These are phyloP conservation scores for Trichomalopsis sarcophagae DNA, from an alignment of 1,140 invertebrate species.

Conservation along the genomic window DNA sequence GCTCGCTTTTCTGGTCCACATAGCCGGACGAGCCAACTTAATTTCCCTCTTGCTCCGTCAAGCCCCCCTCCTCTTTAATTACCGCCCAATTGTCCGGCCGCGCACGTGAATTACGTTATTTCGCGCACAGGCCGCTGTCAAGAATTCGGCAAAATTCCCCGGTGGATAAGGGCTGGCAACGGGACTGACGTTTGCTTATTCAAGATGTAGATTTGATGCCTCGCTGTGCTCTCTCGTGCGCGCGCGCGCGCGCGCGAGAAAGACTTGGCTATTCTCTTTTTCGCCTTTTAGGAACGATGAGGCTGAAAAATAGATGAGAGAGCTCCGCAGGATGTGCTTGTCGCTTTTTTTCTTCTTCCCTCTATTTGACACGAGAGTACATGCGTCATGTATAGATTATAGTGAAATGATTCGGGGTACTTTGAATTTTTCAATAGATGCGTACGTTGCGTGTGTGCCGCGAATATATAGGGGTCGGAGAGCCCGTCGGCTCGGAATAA, in stretches of 20 bases:
- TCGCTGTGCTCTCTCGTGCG: constrained; percentile 18
- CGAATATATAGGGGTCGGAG: too few species aligned
- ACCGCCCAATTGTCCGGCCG: constrained; percentile 72
- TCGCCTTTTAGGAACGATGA: constrained; percentile 4
- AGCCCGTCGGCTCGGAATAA: neutral
- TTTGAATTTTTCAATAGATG: too few species aligned
- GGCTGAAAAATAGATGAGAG: neutral
- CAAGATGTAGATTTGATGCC: constrained; percentile 53
- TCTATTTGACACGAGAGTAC: too few species aligned
- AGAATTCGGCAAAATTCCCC: too few species aligned
- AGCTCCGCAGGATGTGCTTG: neutral
- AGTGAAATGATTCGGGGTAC: too few species aligned
- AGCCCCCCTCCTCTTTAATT: constrained; percentile 69
- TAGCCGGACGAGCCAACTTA: constrained; percentile 62
- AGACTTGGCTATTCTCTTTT: neutral
- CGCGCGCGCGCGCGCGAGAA: neutral
- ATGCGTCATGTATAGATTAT: too few species aligned
- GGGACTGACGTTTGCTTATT: constrained; percentile 13
- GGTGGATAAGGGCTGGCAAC: neutral
- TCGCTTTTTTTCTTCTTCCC: too few species aligned
- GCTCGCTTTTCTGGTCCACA: constrained; percentile 63
- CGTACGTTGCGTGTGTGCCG: too few species aligned
- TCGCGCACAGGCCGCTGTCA: constrained; percentile 39
- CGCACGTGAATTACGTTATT: constrained; percentile 72
- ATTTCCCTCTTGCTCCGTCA: constrained; percentile 67